phyloP scores from a whole-genome alignment of 2,113 vertebrate species.

The Dryoscopus gambensis region DNA sequence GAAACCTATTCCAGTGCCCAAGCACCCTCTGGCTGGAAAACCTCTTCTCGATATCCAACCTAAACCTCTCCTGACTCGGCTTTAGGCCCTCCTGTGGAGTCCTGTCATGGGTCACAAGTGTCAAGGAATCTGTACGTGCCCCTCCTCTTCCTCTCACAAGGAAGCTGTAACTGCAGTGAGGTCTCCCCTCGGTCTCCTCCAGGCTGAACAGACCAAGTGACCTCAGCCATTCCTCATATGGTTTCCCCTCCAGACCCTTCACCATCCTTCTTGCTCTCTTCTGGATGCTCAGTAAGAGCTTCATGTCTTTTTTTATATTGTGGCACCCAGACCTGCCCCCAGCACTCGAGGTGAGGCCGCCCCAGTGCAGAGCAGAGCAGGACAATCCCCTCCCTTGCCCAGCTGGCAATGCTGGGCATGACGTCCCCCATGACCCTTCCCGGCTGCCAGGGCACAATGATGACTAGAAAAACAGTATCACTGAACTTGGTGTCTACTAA shows the following conservation, averaged over 20 bases:
- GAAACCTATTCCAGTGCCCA: not conserved
- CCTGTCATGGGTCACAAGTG: not conserved
- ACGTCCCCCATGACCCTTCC: not conserved
- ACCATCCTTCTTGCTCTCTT: not conserved
- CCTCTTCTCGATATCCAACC: not conserved
- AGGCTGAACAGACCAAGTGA: not conserved
- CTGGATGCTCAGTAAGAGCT: not conserved
- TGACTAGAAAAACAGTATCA: not conserved
- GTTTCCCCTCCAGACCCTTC: not conserved
- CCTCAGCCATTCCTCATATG: rapidly evolving
- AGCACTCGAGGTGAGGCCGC: rapidly evolving
- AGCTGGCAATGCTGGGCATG: rapidly evolving
- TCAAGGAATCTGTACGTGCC: not conserved
- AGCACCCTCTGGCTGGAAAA: not conserved
- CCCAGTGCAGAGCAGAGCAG: rapidly evolving
- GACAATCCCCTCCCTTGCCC: not conserved
- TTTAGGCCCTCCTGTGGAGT: not conserved
- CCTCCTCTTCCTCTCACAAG: not conserved
- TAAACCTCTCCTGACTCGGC: not conserved
- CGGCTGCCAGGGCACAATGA: not conserved
- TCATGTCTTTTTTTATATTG: no score
- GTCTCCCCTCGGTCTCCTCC: not conserved
- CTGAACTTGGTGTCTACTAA: not conserved
- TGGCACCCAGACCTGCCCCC: not conserved
- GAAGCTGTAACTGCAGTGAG: not conserved